Percentiles rank a stretch among this genome's conserved stretches.
These are phyloP conservation scores for Luffia ferchaultella DNA, from an alignment of 2,888 invertebrate genomes.

Conservation along the genomic window DNA sequence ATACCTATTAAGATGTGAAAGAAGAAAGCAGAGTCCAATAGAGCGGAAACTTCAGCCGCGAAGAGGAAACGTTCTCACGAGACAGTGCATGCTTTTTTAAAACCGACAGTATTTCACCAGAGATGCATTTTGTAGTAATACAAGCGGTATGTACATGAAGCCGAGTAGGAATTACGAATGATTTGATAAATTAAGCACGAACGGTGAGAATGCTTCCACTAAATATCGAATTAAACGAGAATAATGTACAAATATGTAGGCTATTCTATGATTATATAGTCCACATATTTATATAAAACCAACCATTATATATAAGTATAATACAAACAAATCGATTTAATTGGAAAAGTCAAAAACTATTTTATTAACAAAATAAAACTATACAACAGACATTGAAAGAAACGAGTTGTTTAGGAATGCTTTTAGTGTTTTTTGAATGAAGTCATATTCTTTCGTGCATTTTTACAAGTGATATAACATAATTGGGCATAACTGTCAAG, in stretches of 20 bases:
- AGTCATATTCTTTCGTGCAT: constrained; percentile 36
- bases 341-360: not conserved
- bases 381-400: not conserved
- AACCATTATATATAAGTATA: not conserved
- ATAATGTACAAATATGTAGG: constrained; percentile 3
- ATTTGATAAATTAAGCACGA: constrained; percentile 62
- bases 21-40: constrained; percentile 69
- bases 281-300: not conserved
- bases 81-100: constrained; percentile 72
- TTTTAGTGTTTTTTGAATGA: not conserved
- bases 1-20: constrained; percentile 74
- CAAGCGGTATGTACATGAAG: constrained; percentile 72
- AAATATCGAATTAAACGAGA: constrained; percentile 16
- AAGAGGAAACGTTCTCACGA: constrained; percentile 86
- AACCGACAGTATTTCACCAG: constrained; percentile 63
- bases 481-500: constrained; percentile 8
- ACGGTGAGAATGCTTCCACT: constrained; percentile 69
- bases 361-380: not conserved
- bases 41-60: constrained; percentile 87
- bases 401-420: not conserved
- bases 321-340: not conserved
- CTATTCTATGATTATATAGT: not conserved
- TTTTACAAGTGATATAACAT: constrained; percentile 38
- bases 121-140: constrained; percentile 55
- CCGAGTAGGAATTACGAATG: constrained; percentile 63